These are phyloP conservation scores for Aldrovandia affinis DNA, from an alignment of 2,797 vertebrate species.

Conservation along the genomic window DNA sequence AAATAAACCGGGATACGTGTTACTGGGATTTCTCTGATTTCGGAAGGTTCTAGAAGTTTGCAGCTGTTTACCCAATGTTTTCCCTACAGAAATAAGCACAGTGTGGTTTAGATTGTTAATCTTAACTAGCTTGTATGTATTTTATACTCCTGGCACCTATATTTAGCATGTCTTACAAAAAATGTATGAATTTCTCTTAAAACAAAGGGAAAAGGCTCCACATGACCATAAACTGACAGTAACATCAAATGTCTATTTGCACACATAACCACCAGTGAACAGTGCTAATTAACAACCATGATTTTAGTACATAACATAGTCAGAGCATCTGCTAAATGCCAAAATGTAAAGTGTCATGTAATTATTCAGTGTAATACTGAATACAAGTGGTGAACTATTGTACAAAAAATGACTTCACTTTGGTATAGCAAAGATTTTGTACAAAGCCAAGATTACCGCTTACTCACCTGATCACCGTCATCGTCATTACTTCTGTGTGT, in stretches of 20 bases:
- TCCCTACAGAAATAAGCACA: neutral
- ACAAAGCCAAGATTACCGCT: too few species aligned
- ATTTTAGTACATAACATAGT: neutral
- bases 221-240: neutral
- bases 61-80: neutral
- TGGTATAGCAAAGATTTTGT: too few species aligned
- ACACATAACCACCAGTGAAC: neutral
- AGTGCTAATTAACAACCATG: neutral
- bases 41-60: neutral
- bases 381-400: too few species aligned
- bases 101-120: neutral
- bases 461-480: too few species aligned
- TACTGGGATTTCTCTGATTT: neutral
- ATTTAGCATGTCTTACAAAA: neutral
- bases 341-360: too few species aligned
- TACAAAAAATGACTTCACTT: too few species aligned
- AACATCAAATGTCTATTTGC: neutral
- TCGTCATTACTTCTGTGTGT: too few species aligned
- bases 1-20: conserved; percentile 6
- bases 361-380: too few species aligned
- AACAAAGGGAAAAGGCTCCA: neutral
- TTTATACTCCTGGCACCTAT: neutral
- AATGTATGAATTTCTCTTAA: neutral
- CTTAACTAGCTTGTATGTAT: neutral
- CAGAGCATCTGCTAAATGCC: too few species aligned